Evolutionary conservation across 1,140 invertebrate species (phyloP), one percentile per base, ranked within the genome.

Genomic region (Drosophila yakuba): DNA sequence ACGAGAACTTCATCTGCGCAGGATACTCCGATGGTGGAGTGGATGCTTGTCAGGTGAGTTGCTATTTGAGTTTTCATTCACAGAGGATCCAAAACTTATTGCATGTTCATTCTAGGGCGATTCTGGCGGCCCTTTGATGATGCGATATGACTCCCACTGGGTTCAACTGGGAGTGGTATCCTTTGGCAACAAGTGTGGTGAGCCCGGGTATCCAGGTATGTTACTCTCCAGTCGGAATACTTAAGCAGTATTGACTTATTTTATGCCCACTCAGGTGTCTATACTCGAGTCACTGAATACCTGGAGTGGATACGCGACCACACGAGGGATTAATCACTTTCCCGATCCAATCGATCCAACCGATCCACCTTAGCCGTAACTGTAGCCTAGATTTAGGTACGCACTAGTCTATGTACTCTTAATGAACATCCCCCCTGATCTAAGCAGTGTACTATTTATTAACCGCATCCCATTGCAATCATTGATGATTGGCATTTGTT

Each of bases 151-250:
- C 23, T 95, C 95, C 0, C 94, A 95, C 50, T 98, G 97, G 97
- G 95, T 95, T 15, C 96, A 98, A 83, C 95, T 98, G 47, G 97
- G 97, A 15, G 95, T 98, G 1, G 97, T 98, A 0, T 97, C 97
- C 0, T 98, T 98, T 91, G 97, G 97, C 4, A 98, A 98, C 92
- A 97, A 97, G 90, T 98, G 97, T 79, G 97, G 96, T 0, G 96
- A 97, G 85, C 96, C 97, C 0, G 96, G 96, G 2, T 97, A 97
- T 91, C 96, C 96, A 0, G 73, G 73, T 75, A 45, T 20, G 47
- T 7, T 17, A 25, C 7, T 2, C 10, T 35, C n/a, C 2, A 7
- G 1, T n/a, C 4, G 12, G 14, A 4, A 1, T 11, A n/a, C 11
- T 11, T 8, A 1, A 11, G 25, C 11, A 0, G 2, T n/a, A 6